phyloP scores from a whole-genome alignment of 2,888 invertebrate genomes.

The Diogma glabrata region DNA sequence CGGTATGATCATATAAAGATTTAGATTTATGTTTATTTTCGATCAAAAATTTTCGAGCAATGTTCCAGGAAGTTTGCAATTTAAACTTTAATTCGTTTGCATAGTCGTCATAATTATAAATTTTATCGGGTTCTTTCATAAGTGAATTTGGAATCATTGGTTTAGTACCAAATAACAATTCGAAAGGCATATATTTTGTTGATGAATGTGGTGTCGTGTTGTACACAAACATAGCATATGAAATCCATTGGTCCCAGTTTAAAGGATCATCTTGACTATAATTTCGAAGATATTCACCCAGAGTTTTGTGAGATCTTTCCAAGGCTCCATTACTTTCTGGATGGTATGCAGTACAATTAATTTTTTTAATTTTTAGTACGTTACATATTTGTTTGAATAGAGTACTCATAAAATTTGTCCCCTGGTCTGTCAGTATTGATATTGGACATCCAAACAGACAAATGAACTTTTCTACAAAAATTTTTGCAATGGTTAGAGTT shows the following conservation, averaged over 20 bases:
- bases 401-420: not conserved
- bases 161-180: conserved; percentile 28
- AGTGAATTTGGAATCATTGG: conserved; percentile 24
- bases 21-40: conserved; percentile 24
- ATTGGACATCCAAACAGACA: not conserved
- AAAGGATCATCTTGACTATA: too few relatives aligned
- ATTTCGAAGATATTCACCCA: conserved; percentile 23
- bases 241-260: too few relatives aligned
- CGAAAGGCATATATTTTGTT: conserved; percentile 27
- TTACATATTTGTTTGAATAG: conserved; percentile 10
- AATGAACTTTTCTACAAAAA: not conserved
- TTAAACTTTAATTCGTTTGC: conserved; percentile 21
- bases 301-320: not conserved
- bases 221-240: too few relatives aligned
- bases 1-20: not conserved
- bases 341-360: conserved; percentile 24
- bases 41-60: conserved; percentile 21
- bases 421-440: not conserved
- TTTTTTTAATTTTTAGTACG: conserved; percentile 25
- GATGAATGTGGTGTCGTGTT: conserved; percentile 24
- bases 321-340: conserved; percentile 26
- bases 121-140: conserved; percentile 14
- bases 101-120: conserved; percentile 21
- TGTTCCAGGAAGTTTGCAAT: conserved; percentile 19
- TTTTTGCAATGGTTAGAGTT: not conserved